Conservation (phyloP, 1,140 invertebrate genomes). For the Meloidogyne chitwoodi region DNA sequence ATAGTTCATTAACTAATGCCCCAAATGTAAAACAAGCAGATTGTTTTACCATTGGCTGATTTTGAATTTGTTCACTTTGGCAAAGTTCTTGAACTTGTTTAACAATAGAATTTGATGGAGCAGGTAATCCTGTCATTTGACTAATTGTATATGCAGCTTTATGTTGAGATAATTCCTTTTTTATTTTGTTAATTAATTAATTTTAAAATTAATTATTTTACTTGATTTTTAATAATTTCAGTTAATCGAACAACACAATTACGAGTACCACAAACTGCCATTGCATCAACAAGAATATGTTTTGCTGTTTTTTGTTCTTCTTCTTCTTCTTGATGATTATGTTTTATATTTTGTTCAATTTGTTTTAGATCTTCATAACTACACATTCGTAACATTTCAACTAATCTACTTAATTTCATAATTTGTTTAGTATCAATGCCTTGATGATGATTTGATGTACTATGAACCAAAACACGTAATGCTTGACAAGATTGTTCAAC, state of each 20-base stretch:
- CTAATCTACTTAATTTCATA: constrained; percentile 28
- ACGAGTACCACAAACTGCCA: constrained; percentile 38
- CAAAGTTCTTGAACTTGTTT: constrained; percentile 23
- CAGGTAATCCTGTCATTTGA: constrained; percentile 23
- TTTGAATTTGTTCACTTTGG: constrained; percentile 26
- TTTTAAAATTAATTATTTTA: neutral
- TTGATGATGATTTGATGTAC: constrained; percentile 16
- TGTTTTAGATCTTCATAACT: constrained; percentile 26
- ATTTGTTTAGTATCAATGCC: constrained; percentile 29
- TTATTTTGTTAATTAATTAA: neutral
- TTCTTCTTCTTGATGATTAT: constrained; percentile 5
- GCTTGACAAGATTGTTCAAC: constrained; percentile 22
- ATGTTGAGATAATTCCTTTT: constrained; percentile 10
- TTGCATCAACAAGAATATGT: constrained; percentile 32
- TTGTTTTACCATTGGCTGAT: constrained; percentile 24
- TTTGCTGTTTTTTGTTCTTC: constrained; percentile 14
- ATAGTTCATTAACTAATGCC: constrained; percentile 33
- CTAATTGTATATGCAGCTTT: constrained; percentile 31
- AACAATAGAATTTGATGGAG: constrained; percentile 36
- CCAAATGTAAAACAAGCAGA: constrained; percentile 38
- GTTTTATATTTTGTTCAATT: constrained; percentile 20
- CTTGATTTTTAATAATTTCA: constrained; percentile 28
- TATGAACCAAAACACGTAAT: constrained; percentile 9
- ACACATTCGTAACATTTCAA: constrained; percentile 38
- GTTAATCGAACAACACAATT: constrained; percentile 34